A percentile compares a stretch with the other conserved stretches of the same genome.
phyloP scores from a whole-genome alignment of 2,888 invertebrate species.

The Hypomecis punctinalis region DNA sequence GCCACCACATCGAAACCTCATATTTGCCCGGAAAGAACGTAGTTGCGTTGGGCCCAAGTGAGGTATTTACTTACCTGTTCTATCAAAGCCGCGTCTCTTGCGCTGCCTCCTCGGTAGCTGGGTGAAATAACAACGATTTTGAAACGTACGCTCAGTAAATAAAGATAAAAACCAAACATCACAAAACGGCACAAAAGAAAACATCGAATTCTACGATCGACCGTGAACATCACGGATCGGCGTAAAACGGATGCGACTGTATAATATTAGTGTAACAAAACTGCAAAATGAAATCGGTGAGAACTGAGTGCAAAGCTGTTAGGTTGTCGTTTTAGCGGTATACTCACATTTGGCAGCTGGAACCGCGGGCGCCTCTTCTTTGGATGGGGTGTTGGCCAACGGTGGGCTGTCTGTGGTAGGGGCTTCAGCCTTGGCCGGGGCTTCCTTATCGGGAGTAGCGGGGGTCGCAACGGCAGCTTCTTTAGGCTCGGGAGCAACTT shows the following conservation, averaged over 20 bases:
- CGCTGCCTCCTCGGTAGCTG: slow-evolving; percentile 85
- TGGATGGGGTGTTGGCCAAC: slow-evolving; percentile 73
- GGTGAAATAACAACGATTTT: slow-evolving; percentile 85
- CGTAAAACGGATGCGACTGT: slow-evolving; percentile 68
- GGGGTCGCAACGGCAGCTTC: slow-evolving; percentile 29
- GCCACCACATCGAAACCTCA: slow-evolving; percentile 52
- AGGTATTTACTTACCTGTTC: slow-evolving; percentile 83
- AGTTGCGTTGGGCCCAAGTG: slow-evolving; percentile 77
- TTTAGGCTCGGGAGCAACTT: slow-evolving; percentile 37
- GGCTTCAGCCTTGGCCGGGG: slow-evolving; percentile 5
- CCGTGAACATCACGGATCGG: slow-evolving; percentile 44
- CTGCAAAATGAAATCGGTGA: slow-evolving; percentile 81
- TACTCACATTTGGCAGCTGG: slow-evolving; percentile 80
- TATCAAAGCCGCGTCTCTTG: slow-evolving; percentile 86
- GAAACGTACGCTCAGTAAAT: slow-evolving; percentile 80
- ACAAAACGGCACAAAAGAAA: slow-evolving; percentile 82
- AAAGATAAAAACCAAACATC: slow-evolving; percentile 82
- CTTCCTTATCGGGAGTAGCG: slow-evolving; percentile 12
- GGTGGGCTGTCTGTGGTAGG: slow-evolving; percentile 69
- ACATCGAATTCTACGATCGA: slow-evolving; percentile 59
- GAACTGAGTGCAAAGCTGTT: slow-evolving; percentile 79
- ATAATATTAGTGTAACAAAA: slow-evolving; percentile 79
- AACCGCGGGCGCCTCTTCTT: slow-evolving; percentile 64
- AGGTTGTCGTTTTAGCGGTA: slow-evolving; percentile 51
- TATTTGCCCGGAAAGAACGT: slow-evolving; percentile 49